Base-by-base conservation (phyloP, 2,113 vertebrate species). In the Dipodomys stephensi region DNA sequence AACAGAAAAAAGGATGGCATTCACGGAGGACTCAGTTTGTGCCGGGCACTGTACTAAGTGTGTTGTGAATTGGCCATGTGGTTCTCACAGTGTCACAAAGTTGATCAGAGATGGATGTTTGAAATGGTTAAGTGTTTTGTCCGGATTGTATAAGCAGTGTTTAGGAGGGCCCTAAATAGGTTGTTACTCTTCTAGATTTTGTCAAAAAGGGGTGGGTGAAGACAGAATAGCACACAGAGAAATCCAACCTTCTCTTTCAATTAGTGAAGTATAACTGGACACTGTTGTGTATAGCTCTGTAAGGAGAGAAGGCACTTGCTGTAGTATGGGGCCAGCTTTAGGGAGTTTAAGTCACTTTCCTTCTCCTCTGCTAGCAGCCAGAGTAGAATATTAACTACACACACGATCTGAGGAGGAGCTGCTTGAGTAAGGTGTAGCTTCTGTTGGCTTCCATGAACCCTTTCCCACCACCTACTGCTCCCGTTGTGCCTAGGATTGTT, bases 371-470 rank as follows among this genome's bases (percentile, higher is more conserved):
- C 57, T 95, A 85, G 57, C 86, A 83, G 23, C 12, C 77, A 79
- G 46, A 92, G 44, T 78, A 68, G 94, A 94, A 89, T 96, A 67
- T 1, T 1, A 95, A 83, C 94, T 96, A 97, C 95, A 94, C 95
- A 83, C 32, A 80, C 84, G 78, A 86, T 67, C 95, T 90, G 94
- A 94, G 93, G 95, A 97, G 96, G 84, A 96, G 92, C 85, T 96
- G 90, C 74, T 73, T 81, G 85, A 93, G 80, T 97, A 90, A 92
- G 81, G 62, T 91, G 93, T 94, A 90, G 87, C 91, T 97, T 97
- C 96, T 97, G 96, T 92, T 94, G 83, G 96, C 96, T 97, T 57
- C 82, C 95, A 96, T 87, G 84, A 86, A 92, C 35, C 57, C 96
- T 97, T 84, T 84, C 60, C 62, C 96, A 92, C 90, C 88, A 85